Evolutionary conservation across 2,113 vertebrate genomes (phyloP).

Genomic region (Phalacrocorax aristotelis): DNA sequence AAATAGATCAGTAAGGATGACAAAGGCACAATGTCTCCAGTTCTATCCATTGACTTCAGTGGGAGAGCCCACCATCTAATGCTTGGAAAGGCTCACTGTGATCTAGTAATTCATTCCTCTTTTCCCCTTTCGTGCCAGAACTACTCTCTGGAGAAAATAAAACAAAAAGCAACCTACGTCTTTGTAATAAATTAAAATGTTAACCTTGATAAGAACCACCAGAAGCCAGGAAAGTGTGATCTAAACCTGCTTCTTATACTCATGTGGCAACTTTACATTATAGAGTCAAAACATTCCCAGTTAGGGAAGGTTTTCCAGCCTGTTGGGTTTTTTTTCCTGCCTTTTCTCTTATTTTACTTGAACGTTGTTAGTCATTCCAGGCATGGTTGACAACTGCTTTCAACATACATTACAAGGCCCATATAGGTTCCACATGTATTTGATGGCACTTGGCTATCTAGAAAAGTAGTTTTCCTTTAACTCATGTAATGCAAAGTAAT

Average conservation of each 20-base stretch:
- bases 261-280: not conserved
- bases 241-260: not conserved
- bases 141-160: not conserved
- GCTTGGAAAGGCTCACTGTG: not conserved
- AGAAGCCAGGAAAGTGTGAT: conserved; percentile 3
- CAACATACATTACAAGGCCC: not conserved
- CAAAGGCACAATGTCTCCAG: not conserved
- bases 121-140: not conserved
- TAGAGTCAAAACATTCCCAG: not conserved
- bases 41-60: not conserved
- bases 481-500: not conserved
- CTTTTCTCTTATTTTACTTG: not conserved
- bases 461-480: not conserved
- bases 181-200: not conserved
- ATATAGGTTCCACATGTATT: not conserved
- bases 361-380: not conserved
- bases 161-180: not conserved
- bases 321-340: not conserved
- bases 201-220: not conserved
- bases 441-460: not conserved
- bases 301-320: not conserved
- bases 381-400: not conserved
- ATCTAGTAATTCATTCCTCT: rapidly evolving
- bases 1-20: not conserved
- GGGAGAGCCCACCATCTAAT: not conserved